Conservation (phyloP, 2,113 vertebrate species). For the Halichoerus grypus region DNA sequence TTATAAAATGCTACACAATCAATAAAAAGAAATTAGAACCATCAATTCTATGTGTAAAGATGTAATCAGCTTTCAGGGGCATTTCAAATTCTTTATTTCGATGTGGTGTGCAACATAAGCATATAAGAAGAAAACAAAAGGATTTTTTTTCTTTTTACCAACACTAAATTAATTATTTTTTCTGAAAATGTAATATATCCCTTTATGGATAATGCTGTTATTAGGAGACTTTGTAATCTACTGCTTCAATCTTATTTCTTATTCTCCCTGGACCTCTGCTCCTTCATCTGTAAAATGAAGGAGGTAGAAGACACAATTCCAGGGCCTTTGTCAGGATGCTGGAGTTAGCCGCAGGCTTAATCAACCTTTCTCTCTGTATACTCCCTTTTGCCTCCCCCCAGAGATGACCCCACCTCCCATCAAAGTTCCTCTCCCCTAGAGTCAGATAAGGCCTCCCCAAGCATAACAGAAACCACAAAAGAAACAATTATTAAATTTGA, state of each 20-base stretch:
- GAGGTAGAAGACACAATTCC: not conserved
- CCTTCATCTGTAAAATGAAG: constrained; percentile 74
- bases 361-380: not conserved
- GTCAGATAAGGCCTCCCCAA: not conserved
- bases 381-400: not conserved
- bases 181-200: constrained; percentile 48
- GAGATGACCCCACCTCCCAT: not conserved
- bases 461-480: constrained; percentile 8
- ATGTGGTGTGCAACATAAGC: constrained; percentile 3
- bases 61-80: constrained; percentile 69
- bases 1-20: constrained; percentile 78
- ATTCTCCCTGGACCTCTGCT: constrained; percentile 64
- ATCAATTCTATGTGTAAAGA: constrained; percentile 79
- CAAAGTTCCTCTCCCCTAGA: not conserved
- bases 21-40: constrained; percentile 82
- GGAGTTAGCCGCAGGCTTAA: not conserved
- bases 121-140: constrained; percentile 41
- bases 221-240: constrained; percentile 59
- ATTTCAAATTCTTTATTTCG: constrained; percentile 69
- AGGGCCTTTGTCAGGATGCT: not conserved
- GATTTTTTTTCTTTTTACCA: not conserved
- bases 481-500: constrained; percentile 30
- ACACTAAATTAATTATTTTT: constrained; percentile 67
- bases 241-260: constrained; percentile 62
- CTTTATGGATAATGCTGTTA: constrained; percentile 41